These are phyloP conservation scores for Bryconaethiops microstoma DNA, from an alignment of 2,797 vertebrate species.

Conservation along the genomic window DNA sequence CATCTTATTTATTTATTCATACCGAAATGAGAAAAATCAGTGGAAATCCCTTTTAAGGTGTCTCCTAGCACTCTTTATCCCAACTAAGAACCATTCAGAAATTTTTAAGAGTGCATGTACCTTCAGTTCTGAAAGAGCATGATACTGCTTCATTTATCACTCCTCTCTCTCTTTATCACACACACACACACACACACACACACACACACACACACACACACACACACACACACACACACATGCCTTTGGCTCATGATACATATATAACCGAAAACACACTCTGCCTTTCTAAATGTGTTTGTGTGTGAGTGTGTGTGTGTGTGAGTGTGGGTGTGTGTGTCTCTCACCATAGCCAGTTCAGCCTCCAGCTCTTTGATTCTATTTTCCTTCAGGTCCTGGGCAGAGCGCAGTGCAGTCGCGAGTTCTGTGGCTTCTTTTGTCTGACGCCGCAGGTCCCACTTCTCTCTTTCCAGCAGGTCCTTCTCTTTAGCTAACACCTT, in stretches of 20 bases:
- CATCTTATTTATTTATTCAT: neutral
- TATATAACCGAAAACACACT: too few relatives aligned
- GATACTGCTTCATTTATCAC: constrained; percentile 41
- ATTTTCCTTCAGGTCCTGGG: constrained; percentile 98
- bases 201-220: neutral
- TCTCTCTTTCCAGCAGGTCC: constrained; percentile 93
- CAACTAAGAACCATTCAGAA: neutral
- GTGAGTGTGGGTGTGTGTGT: neutral
- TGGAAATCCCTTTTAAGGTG: neutral
- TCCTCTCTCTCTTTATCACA: neutral
- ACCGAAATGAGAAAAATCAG: neutral
- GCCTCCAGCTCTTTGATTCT: constrained; percentile 99
- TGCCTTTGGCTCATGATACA: too few relatives aligned
- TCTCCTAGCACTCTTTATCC: neutral
- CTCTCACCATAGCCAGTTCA: constrained; percentile 94
- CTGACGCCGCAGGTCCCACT: constrained; percentile 95
- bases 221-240: neutral
- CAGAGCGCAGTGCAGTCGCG: constrained; percentile 87
- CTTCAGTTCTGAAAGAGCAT: neutral
- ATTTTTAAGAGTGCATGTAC: neutral
- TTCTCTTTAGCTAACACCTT: constrained; percentile 96
- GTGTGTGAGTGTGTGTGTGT: constrained; percentile 22
- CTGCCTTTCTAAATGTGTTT: neutral
- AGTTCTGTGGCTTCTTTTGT: constrained; percentile 97
- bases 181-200: constrained; percentile 11